Base-by-base conservation (phyloP, 2,113 vertebrate species). In the Drymodes brunneopygia region DNA sequence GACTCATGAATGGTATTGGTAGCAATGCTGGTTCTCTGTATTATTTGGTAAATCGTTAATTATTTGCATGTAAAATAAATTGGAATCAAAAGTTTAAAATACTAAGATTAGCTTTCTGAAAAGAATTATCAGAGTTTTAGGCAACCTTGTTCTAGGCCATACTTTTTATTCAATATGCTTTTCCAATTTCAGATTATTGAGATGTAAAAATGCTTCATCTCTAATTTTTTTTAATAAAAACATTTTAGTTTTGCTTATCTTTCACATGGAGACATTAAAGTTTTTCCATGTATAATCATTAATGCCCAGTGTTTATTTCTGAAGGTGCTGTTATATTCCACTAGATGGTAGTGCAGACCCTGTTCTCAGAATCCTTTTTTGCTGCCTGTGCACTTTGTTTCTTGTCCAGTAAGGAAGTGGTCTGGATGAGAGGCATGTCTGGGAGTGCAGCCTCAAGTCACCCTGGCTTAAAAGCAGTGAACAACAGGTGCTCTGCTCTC, bases 261-360 rank as follows among this genome's bases (percentile, higher is more conserved):
- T 61, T 48, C 29, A 47, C 33, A 81, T 25, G 21, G 50, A 65
- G 27, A 45, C 22, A 22, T 28, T 11, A 5, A 61, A 58, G 23
- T 18, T 78, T 54, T 66, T 15, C 18, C 8, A 42, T 48, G 72
- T 47, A 21, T 15, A 22, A 8, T 57, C 25, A 31, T 27, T 60
- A 20, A 6, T 40, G 28, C 51, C 19, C 2, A 5, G 2, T 17
- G 64, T 91, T 69, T 44, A 65, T 72, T 66, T 57, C 31, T n/a
- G 58, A 67, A 82, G 67, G 48, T 16, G 38, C 45, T 3, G 3
- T 38, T 65, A 15, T 1, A 28, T 77, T 80, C 87, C 97, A 90
- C 94, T 97, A 97, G 97, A 86, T 96, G 97, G 96, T 66, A 51
- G 73, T 95, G 82, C 27, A 91, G 96, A 19, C 74, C 18, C 44